A percentile compares a stretch with the other conserved stretches of the same genome.
Evolutionary conservation across 2,797 vertebrate genomes (phyloP).

Genomic region (Trichosurus vulpecula): DNA sequence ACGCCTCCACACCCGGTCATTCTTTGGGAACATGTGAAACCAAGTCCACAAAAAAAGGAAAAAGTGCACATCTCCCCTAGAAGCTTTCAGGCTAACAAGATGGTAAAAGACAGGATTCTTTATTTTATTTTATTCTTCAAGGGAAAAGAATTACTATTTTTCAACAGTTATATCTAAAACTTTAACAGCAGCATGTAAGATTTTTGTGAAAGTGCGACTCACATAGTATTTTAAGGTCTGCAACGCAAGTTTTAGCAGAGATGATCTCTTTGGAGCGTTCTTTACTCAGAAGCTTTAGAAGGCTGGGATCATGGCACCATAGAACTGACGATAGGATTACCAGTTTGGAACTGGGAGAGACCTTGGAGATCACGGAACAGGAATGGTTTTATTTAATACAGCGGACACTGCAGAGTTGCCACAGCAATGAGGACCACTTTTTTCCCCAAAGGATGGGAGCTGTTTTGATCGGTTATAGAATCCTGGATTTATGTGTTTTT

Average conservation of each 20-base stretch:
- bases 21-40: neutral
- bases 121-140: neutral
- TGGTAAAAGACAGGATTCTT: neutral
- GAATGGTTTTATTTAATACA: neutral
- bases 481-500: neutral
- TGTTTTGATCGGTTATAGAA: neutral
- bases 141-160: neutral
- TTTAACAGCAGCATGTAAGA: neutral
- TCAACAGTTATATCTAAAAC: neutral
- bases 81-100: neutral
- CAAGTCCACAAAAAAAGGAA: neutral
- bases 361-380: neutral
- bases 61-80: neutral
- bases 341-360: neutral
- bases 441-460: neutral
- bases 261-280: neutral
- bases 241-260: neutral
- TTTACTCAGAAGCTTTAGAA: neutral
- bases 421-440: neutral
- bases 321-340: neutral
- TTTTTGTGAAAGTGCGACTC: neutral
- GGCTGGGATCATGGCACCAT: neutral
- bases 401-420: neutral
- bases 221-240: neutral
- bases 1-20: neutral